These are phyloP conservation scores for Chloroceryle inda DNA, from an alignment of 2,797 vertebrate genomes.

Conservation along the genomic window DNA sequence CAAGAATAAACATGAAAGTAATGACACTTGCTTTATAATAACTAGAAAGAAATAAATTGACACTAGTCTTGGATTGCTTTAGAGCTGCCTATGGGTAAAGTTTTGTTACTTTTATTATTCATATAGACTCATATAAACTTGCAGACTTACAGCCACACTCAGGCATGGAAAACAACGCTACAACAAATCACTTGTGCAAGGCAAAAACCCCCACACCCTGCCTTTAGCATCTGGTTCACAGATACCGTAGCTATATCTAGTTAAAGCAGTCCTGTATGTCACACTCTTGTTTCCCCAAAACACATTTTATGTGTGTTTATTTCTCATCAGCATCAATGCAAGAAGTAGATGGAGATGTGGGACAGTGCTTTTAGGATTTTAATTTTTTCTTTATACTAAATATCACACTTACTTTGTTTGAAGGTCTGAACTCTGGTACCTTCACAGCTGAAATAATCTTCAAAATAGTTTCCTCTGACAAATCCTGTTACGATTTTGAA, in stretches of 20 bases:
- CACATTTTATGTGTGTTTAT: not conserved
- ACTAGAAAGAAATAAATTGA: not conserved
- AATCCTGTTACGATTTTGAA: slow-evolving; percentile 81
- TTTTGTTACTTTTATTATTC: not conserved
- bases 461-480: slow-evolving; percentile 85
- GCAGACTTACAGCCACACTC: not conserved
- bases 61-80: not conserved
- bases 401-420: slow-evolving; percentile 88
- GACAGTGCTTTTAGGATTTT: not conserved
- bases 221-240: not conserved
- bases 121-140: not conserved
- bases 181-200: not conserved
- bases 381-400: not conserved
- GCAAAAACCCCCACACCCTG: not conserved
- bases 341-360: not conserved
- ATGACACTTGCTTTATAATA: not conserved
- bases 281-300: not conserved
- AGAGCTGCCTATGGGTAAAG: not conserved
- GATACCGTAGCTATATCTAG: not conserved
- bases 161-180: not conserved
- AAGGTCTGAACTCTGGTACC: slow-evolving; percentile 92
- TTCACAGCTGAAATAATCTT: slow-evolving; percentile 85
- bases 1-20: not conserved
- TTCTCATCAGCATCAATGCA: not conserved
- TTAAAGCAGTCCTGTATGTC: not conserved